Percentiles rank a stretch among this genome's conserved stretches.
Conservation (phyloP, 2,797 vertebrate genomes). For the Gastrophryne carolinensis region DNA sequence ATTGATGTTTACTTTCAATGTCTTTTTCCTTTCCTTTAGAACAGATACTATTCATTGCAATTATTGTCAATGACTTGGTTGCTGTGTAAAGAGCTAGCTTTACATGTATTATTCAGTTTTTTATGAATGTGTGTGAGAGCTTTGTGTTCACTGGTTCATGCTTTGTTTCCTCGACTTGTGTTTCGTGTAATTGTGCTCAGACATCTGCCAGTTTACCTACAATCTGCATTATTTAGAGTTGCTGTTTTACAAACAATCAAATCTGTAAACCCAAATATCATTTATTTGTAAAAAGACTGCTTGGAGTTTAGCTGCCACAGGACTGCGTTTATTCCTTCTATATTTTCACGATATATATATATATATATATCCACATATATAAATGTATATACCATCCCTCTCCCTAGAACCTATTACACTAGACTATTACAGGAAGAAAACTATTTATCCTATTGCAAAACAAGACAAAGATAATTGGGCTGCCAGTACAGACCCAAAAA, state of each 20-base stretch:
- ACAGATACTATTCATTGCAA: background rate
- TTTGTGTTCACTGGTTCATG: background rate
- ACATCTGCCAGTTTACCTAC: slow-evolving; percentile 23
- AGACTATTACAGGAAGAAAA: too few species aligned
- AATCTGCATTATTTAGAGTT: slow-evolving; percentile 15
- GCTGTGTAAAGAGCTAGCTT: background rate
- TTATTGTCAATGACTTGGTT: background rate
- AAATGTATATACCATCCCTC: too few species aligned
- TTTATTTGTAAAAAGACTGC: background rate
- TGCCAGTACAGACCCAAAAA: too few species aligned
- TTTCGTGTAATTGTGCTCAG: background rate
- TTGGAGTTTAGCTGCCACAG: background rate
- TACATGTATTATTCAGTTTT: background rate
- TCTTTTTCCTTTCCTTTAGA: too few species aligned
- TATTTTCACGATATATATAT: too few species aligned
- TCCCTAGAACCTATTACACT: too few species aligned
- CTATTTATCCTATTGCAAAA: too few species aligned
- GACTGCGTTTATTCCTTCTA: background rate
- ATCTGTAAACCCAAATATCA: background rate
- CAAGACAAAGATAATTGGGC: too few species aligned
- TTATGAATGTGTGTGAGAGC: background rate
- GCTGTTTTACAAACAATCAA: background rate
- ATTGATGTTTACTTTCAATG: background rate
- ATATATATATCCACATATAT: too few species aligned
- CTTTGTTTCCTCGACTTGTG: slow-evolving; percentile 8